Evolutionary conservation across 1,140 invertebrate genomes (phyloP).

Genomic region (Nephotettix cincticeps): DNA sequence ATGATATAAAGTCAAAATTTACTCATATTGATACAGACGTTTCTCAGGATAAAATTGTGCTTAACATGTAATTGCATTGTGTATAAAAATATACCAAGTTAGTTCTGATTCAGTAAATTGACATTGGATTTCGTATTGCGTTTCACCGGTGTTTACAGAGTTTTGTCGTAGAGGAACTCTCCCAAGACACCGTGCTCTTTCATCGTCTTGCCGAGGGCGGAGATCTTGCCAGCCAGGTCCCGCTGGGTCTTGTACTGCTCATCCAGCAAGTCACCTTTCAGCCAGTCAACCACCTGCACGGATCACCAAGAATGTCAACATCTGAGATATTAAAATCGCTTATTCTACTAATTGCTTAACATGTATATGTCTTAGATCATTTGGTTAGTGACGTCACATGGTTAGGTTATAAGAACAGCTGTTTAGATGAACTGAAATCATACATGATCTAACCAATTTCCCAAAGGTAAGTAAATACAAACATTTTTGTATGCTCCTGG

Average conservation of each 20-base stretch:
- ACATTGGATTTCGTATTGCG: neutral
- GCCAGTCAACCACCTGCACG: slow-evolving; percentile 63
- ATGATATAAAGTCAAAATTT: no score
- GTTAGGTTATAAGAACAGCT: no score
- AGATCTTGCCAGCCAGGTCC: slow-evolving; percentile 76
- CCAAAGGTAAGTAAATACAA: no score
- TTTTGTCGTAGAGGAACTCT: slow-evolving; percentile 87
- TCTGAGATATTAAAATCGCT: no score
- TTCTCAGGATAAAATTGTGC: neutral
- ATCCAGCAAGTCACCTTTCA: slow-evolving; percentile 83
- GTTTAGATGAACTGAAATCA: no score
- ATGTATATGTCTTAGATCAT: no score
- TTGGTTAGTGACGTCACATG: no score
- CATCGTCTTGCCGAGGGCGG: slow-evolving; percentile 75
- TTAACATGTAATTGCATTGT: neutral
- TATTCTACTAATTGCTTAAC: no score
- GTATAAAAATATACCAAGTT: neutral
- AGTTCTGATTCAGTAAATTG: neutral
- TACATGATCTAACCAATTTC: no score
- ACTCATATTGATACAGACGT: no score
- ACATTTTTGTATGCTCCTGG: no score
- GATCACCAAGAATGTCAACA: no score
- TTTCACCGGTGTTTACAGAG: slow-evolving; percentile 54
- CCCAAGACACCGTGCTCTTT: slow-evolving; percentile 64
- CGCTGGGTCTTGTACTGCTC: slow-evolving; percentile 87